Evolutionary conservation across 2,113 vertebrate species (phyloP), one percentile per base, ranked within the genome.

Genomic region (Epinephelus lanceolatus): DNA sequence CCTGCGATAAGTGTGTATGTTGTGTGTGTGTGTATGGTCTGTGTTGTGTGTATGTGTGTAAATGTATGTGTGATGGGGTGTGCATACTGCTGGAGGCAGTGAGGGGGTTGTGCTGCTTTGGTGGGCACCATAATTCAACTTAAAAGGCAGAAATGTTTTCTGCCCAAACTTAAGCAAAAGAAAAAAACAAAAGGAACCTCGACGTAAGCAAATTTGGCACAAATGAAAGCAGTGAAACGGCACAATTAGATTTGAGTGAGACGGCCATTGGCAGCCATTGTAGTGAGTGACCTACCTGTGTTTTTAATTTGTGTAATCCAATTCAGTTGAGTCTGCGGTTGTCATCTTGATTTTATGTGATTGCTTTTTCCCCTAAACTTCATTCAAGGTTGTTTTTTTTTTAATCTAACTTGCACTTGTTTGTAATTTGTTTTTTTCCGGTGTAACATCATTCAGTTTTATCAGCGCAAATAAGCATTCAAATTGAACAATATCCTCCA

Each of bases 51-150:
- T 45, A 45, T 74, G 61, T 78, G 74, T 69, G 76, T 53, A 40
- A 56, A 55, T 67, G 37, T 30, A 21, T 66, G 79, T 76, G 79
- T 83, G 81, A 52, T 61, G 27, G 65, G 30, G 23, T 18, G 5
- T 56, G 62, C 18, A 60, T 78, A 30, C 74, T 51, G 61, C 63
- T 69, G 59, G 60, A 78, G 47, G 74, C 60, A 30, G 60, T 49
- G 37, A 69, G 2, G 67, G 42, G 81, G 40, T 30, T 72, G 40
- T 49, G 56, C 12, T 60, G 78, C 49, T 84, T 74, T 84, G 30
- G 80, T 52, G 52, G 53, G 56, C 53, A 78, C 47, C 66, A 71
- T 83, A 73, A 88, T 81, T 93, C 59, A 84, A 86, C 76, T 63
- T 89, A 76, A 86, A 68, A 86, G 76, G 75, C 81, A 86, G 42